These are phyloP conservation scores for Macrocentrus cingulum DNA, from an alignment of 1,140 invertebrate species.

Conservation along the genomic window DNA sequence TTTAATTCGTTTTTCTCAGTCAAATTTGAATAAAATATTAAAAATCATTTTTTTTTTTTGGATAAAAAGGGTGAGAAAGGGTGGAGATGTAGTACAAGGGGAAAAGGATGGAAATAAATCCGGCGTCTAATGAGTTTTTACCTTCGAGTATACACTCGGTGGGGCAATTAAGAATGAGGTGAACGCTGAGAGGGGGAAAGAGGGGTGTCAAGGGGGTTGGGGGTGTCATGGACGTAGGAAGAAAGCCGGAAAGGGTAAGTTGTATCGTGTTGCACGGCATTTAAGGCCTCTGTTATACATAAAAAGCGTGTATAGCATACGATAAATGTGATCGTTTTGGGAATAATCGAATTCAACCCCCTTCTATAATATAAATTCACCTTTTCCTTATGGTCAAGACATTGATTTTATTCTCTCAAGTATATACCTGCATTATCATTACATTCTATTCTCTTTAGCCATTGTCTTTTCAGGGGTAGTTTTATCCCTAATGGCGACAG, in stretches of 20 bases:
- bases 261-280: slow-evolving; percentile 46
- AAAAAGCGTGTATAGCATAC: neutral
- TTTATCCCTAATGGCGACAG: neutral
- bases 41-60: neutral
- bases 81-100: slow-evolving; percentile 21
- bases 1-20: too few relatives aligned
- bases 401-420: slow-evolving; percentile 4
- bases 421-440: neutral
- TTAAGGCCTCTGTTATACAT: slow-evolving; percentile 36
- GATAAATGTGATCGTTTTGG: slow-evolving; percentile 33
- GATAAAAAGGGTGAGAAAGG: neutral
- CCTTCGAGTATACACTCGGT: slow-evolving; percentile 25
- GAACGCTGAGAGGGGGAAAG: slow-evolving; percentile 24
- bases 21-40: too few relatives aligned
- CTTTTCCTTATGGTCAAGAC: slow-evolving; percentile 3
- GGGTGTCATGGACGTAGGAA: slow-evolving; percentile 20
- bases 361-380: neutral
- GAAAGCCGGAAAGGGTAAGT: slow-evolving; percentile 31
- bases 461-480: neutral
- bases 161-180: slow-evolving; percentile 50
- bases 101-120: slow-evolving; percentile 46
- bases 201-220: slow-evolving; percentile 29
- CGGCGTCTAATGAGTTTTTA: slow-evolving; percentile 56
- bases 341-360: slow-evolving; percentile 13
- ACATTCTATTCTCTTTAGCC: neutral